Percentiles rank a stretch among this genome's conserved stretches.
Evolutionary conservation across 2,113 vertebrate species (phyloP).

Genomic region (Zapornia atra): DNA sequence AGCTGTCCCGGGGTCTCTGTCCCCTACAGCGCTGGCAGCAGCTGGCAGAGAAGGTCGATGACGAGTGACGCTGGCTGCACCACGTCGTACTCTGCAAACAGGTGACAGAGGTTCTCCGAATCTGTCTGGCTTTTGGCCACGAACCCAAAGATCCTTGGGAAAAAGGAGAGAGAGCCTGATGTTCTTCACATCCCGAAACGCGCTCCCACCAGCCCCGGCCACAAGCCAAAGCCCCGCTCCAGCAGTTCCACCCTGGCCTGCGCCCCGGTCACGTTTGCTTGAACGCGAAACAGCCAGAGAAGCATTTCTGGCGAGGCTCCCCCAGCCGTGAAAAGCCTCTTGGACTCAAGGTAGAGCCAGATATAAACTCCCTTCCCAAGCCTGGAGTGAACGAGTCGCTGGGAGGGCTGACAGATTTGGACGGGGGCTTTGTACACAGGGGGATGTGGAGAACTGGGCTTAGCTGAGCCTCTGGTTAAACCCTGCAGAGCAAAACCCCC

Average conservation of each 20-base stretch:
- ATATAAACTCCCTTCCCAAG: not conserved
- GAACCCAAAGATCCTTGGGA: slow-evolving; percentile 87
- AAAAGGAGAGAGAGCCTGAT: not conserved
- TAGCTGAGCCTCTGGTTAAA: not conserved
- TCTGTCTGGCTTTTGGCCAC: slow-evolving; percentile 85
- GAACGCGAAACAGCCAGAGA: slow-evolving; percentile 14
- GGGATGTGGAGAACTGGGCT: not conserved
- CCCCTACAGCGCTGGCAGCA: slow-evolving; percentile 64
- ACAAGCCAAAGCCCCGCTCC: not conserved
- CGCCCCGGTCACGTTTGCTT: slow-evolving; percentile 49
- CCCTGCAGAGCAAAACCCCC: not conserved
- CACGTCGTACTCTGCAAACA: slow-evolving; percentile 87
- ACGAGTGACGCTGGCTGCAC: slow-evolving; percentile 74
- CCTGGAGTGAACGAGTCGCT: not conserved
- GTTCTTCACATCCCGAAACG: not conserved
- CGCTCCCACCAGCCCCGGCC: not conserved
- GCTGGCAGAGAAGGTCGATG: slow-evolving; percentile 72
- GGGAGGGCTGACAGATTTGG: not conserved
- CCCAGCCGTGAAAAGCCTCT: slow-evolving; percentile 17
- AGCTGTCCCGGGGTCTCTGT: not conserved
- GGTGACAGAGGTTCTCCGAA: slow-evolving; percentile 87
- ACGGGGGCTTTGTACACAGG: fast-evolving
- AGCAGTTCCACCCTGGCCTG: slow-evolving; percentile 20
- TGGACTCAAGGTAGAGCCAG: slow-evolving; percentile 37
- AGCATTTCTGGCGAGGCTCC: slow-evolving; percentile 40